Evolutionary conservation across 2,888 invertebrate genomes (phyloP).

Genomic region (Andrena fulva): DNA sequence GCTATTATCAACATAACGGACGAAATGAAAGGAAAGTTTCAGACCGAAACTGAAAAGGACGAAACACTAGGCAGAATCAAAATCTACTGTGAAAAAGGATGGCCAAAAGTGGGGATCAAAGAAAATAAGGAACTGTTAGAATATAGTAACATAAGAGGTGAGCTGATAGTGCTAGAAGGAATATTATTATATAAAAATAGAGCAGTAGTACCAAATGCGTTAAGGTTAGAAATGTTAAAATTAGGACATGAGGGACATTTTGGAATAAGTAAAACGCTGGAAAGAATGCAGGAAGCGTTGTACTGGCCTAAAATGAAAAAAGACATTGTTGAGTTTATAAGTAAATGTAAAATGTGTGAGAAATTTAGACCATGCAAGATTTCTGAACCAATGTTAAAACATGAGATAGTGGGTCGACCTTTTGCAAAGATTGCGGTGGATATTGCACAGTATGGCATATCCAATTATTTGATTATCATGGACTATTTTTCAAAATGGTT

Average conservation of each 20-base stretch:
- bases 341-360: background rate
- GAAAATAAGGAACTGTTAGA: background rate
- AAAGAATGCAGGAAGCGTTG: background rate
- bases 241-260: background rate
- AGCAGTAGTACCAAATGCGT: background rate
- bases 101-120: background rate
- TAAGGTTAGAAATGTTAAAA: background rate
- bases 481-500: conserved; percentile 9
- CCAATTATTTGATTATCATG: background rate
- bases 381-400: background rate
- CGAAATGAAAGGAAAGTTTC: background rate
- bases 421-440: background rate
- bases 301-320: background rate
- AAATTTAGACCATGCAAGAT: background rate
- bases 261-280: background rate
- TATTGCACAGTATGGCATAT: background rate
- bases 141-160: background rate
- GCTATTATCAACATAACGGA: background rate
- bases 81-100: background rate
- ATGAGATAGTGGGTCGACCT: background rate
- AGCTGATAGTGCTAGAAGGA: background rate
- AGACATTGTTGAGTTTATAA: background rate
- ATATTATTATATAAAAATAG: background rate
- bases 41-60: background rate
- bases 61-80: background rate